A percentile compares a stretch with the other conserved stretches of the same genome.
Conservation (phyloP, 2,797 vertebrate genomes). For the Peromyscus aztecus region DNA sequence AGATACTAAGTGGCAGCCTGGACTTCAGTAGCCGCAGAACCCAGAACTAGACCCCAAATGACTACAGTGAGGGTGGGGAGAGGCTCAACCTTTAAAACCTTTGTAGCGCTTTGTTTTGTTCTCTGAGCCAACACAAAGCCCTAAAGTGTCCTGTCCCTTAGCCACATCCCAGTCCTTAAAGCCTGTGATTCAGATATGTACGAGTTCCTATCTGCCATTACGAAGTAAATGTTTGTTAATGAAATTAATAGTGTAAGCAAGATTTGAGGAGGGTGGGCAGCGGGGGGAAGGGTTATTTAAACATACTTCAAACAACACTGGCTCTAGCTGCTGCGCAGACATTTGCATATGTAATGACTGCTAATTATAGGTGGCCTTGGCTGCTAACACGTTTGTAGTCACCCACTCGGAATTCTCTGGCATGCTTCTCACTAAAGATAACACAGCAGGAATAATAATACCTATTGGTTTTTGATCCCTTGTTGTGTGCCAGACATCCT, state of each 20-base stretch:
- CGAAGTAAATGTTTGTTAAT: conserved; percentile 76
- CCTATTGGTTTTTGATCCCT: conserved; percentile 38
- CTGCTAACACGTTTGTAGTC: conserved; percentile 73
- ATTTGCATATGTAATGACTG: conserved; percentile 77
- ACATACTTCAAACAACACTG: conserved; percentile 76
- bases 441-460: conserved; percentile 63
- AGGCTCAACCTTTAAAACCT: neutral
- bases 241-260: conserved; percentile 78
- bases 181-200: conserved; percentile 5
- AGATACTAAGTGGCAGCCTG: neutral
- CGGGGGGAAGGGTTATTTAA: conserved; percentile 74
- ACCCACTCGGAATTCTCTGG: conserved; percentile 66
- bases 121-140: neutral
- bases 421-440: conserved; percentile 60
- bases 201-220: conserved; percentile 49
- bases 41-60: neutral
- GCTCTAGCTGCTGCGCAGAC: conserved; percentile 51
- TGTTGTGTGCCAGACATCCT: conserved; percentile 47
- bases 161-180: neutral
- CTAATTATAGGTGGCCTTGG: conserved; percentile 81
- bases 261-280: conserved; percentile 68
- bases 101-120: neutral
- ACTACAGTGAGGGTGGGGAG: neutral
- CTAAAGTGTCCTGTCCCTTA: neutral
- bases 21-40: neutral